Conservation (phyloP, 2,797 vertebrate species). For the Pseudocheirus occidentalis region DNA sequence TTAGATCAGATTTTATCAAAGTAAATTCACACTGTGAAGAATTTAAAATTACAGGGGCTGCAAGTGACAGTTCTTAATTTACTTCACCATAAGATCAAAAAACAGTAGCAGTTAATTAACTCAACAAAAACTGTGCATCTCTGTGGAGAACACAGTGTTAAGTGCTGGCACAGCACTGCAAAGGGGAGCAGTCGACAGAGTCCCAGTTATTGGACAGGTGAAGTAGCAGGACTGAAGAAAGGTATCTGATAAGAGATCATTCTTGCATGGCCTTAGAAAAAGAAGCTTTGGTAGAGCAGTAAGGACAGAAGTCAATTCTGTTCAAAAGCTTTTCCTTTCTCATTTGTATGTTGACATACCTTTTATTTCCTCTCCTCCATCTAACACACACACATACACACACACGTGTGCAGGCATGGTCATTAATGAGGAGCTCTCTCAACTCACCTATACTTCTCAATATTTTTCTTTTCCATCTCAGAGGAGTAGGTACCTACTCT, state of each 20-base stretch:
- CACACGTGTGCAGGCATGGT: background rate
- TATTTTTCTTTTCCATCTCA: background rate
- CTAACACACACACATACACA: background rate
- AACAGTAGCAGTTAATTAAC: background rate
- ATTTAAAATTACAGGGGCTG: background rate
- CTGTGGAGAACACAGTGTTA: background rate
- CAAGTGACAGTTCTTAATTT: background rate
- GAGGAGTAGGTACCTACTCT: background rate
- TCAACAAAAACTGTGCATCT: background rate
- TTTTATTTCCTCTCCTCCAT: background rate
- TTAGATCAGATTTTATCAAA: conserved; percentile 10
- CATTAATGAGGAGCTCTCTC: background rate
- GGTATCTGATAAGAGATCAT: background rate
- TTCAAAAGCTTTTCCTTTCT: background rate
- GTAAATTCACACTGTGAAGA: background rate
- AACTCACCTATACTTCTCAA: background rate
- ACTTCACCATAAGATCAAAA: background rate
- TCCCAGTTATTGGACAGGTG: background rate
- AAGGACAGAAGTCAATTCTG: background rate
- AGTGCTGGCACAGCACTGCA: background rate
- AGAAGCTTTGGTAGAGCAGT: background rate
- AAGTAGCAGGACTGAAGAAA: background rate
- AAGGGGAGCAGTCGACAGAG: background rate
- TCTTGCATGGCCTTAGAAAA: background rate
- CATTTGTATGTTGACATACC: background rate